phyloP scores from a whole-genome alignment of 1,140 invertebrate species.

The Magallana angulata region DNA sequence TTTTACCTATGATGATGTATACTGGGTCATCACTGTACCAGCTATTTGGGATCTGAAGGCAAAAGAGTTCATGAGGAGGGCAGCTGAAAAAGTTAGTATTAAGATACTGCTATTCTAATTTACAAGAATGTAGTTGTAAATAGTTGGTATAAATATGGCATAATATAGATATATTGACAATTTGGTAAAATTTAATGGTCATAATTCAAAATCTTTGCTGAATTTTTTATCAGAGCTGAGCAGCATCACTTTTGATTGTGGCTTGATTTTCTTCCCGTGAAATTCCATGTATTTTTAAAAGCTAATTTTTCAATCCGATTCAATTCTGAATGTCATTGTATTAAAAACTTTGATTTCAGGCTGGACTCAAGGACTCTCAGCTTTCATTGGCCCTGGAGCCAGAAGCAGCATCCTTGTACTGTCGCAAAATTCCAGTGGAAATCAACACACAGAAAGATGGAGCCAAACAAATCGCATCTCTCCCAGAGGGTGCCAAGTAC shows the following conservation, averaged over 20 bases:
- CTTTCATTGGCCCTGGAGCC: conserved; percentile 42
- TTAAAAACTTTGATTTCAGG: not conserved
- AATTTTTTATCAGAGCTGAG: too few species aligned
- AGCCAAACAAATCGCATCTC: conserved; percentile 32
- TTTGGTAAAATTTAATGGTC: too few species aligned
- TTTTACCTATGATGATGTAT: conserved; percentile 32
- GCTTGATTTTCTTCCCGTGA: too few species aligned
- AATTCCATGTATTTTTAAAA: too few species aligned
- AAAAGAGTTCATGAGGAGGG: conserved; percentile 49
- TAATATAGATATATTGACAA: too few species aligned
- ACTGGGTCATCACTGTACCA: conserved; percentile 51
- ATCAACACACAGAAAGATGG: conserved; percentile 13
- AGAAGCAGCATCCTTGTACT: conserved; percentile 46
- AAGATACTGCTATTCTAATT: too few species aligned
- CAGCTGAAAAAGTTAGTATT: conserved; percentile 25
- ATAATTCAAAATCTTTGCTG: too few species aligned
- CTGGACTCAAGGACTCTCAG: conserved; percentile 24
- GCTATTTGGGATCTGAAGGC: conserved; percentile 50
- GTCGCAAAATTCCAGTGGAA: conserved; percentile 36
- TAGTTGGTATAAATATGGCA: too few species aligned
- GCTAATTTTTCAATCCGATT: too few species aligned
- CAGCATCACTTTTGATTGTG: too few species aligned
- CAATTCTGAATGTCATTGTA: too few species aligned
- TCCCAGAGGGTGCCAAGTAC: conserved; percentile 34
- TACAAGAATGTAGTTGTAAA: too few species aligned